These are phyloP conservation scores for Zaprionus taronus DNA, from an alignment of 1,140 invertebrate species.

Conservation along the genomic window DNA sequence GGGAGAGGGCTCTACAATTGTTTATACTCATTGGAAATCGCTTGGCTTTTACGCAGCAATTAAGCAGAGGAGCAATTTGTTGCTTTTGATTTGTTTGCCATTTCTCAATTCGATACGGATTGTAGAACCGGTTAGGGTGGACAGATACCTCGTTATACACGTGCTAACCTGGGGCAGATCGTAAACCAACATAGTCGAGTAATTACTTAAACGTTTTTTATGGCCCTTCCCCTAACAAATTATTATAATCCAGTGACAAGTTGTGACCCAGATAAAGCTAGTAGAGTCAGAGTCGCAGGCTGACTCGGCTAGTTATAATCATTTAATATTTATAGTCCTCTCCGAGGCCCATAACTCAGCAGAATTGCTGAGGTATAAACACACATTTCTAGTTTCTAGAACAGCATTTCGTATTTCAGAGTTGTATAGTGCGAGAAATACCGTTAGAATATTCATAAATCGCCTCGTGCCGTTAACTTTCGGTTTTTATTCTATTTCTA, in stretches of 20 bases:
- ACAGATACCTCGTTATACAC: conserved; percentile 36
- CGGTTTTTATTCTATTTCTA: neutral
- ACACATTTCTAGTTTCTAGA: neutral
- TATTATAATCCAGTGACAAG: conserved; percentile 26
- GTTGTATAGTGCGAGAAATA: neutral
- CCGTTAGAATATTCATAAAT: conserved; percentile 36
- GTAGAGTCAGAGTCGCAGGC: neutral
- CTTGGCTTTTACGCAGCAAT: conserved; percentile 2
- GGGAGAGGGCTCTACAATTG: neutral
- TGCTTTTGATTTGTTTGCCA: conserved; percentile 9
- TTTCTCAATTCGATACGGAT: neutral
- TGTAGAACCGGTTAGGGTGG: neutral
- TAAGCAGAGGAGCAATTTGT: neutral
- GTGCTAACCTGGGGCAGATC: conserved; percentile 37
- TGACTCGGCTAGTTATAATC: neutral
- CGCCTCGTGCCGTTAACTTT: conserved; percentile 13
- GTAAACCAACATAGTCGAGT: conserved; percentile 48
- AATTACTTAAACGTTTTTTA: conserved; percentile 55
- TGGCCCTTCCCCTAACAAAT: conserved; percentile 10
- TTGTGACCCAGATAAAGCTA: conserved; percentile 59
- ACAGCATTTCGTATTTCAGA: neutral
- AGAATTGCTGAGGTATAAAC: neutral
- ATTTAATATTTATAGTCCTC: neutral
- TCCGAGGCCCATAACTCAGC: neutral
- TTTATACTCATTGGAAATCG: neutral